These are phyloP conservation scores for Synanthedon vespiformis DNA, from an alignment of 2,888 invertebrate species.

Conservation along the genomic window DNA sequence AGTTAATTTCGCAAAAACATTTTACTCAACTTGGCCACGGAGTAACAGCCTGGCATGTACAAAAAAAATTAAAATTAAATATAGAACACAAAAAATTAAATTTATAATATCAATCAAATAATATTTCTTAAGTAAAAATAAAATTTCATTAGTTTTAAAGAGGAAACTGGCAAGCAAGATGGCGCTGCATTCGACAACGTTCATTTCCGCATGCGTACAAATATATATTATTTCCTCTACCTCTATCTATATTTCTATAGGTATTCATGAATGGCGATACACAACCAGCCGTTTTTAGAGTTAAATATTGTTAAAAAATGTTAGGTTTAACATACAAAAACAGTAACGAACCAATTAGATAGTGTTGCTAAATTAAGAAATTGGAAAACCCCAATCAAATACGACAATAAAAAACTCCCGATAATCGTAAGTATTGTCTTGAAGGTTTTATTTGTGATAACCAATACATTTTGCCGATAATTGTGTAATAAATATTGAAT, in stretches of 20 bases:
- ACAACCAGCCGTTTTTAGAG: conserved; percentile 46
- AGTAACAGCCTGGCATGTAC: too few relatives aligned
- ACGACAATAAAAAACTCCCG: conserved; percentile 44
- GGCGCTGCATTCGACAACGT: neutral
- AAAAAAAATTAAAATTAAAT: too few relatives aligned
- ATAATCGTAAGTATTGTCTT: conserved; percentile 33
- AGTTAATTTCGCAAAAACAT: too few relatives aligned
- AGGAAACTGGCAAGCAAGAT: neutral
- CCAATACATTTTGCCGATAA: neutral
- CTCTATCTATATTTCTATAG: conserved; percentile 38
- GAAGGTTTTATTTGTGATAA: conserved; percentile 10
- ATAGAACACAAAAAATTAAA: too few relatives aligned
- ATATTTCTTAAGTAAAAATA: too few relatives aligned
- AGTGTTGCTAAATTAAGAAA: conserved; percentile 38
- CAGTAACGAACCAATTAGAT: conserved; percentile 54
- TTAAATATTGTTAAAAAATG: conserved; percentile 56
- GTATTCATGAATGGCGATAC: conserved; percentile 61
- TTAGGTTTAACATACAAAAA: conserved; percentile 37
- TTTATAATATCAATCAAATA: too few relatives aligned
- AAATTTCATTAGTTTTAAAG: too few relatives aligned
- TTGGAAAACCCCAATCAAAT: conserved; percentile 34
- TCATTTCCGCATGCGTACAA: conserved; percentile 48
- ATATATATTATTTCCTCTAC: too few relatives aligned
- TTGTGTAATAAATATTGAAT: neutral
- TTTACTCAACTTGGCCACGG: too few relatives aligned